phyloP scores from a whole-genome alignment of 30 jellyfish, hydroid and myxozoan genomes.

The Aurelia sp. region DNA sequence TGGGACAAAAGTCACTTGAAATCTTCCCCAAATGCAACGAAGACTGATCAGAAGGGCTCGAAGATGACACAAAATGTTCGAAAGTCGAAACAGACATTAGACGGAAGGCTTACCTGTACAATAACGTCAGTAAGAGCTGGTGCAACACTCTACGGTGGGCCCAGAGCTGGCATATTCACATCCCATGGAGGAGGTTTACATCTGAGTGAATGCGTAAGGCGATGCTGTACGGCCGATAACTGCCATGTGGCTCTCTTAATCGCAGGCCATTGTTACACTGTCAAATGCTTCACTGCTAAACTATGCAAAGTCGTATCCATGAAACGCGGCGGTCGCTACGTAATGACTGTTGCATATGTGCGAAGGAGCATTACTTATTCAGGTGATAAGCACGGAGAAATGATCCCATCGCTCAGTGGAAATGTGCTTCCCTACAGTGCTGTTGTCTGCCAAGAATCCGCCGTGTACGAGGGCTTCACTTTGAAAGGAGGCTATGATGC shows the following conservation, averaged over 20 bases:
- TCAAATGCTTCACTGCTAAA: slow-evolving; percentile 65
- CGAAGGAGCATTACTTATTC: slow-evolving; percentile 49
- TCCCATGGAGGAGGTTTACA: slow-evolving; percentile 50
- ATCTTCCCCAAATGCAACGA: background rate
- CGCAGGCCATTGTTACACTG: slow-evolving; percentile 83
- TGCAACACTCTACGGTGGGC: slow-evolving; percentile 90
- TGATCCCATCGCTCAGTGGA: slow-evolving; percentile 14
- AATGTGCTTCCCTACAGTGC: slow-evolving; percentile 25
- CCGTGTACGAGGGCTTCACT: slow-evolving; percentile 79
- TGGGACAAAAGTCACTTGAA: background rate
- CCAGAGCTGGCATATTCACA: slow-evolving; percentile 81
- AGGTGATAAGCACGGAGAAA: slow-evolving; percentile 5
- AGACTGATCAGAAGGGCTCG: slow-evolving; percentile 4
- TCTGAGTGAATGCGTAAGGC: slow-evolving; percentile 71
- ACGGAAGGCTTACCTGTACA: slow-evolving; percentile 70
- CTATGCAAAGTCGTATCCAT: slow-evolving; percentile 75
- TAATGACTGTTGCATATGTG: slow-evolving; percentile 78
- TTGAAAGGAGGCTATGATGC: slow-evolving; percentile 96
- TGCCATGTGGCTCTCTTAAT: slow-evolving; percentile 86
- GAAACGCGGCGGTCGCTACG: slow-evolving; percentile 78
- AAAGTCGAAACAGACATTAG: slow-evolving; percentile 3
- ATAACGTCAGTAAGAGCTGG: slow-evolving; percentile 60
- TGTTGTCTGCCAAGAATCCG: slow-evolving; percentile 79
- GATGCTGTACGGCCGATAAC: slow-evolving; percentile 77
- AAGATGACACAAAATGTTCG: background rate